Conservation (phyloP, 2,797 vertebrate species). For the Anguilla pacifica region DNA sequence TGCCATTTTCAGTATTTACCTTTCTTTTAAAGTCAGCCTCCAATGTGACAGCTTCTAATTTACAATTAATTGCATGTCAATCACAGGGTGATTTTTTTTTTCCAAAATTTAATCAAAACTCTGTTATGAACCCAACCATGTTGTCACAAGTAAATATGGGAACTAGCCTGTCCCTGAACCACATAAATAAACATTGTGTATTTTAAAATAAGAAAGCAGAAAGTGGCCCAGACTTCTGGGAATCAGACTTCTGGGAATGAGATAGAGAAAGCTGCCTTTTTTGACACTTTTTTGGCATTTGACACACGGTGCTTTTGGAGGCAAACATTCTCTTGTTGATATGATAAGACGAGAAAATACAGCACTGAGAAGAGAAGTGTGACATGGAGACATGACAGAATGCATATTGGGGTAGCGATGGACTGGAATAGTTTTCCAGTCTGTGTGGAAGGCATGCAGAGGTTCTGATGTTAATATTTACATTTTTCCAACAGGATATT, state of each 20-base stretch:
- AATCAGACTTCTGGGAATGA: background rate
- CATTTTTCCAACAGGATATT: no score
- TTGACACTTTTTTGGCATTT: background rate
- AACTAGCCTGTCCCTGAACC: slow-evolving; percentile 21
- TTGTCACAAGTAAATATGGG: background rate
- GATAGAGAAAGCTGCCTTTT: background rate
- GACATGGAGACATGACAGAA: background rate
- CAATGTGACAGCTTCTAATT: slow-evolving; percentile 37
- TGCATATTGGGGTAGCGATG: background rate
- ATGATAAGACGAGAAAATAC: background rate
- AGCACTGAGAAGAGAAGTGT: background rate
- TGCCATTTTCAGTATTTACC: slow-evolving; percentile 35
- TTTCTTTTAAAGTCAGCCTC: slow-evolving; percentile 24
- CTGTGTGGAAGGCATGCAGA: background rate
- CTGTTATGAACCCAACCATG: background rate
- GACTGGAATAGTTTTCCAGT: background rate
- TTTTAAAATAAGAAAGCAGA: slow-evolving; percentile 4
- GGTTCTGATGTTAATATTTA: background rate
- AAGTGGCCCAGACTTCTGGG: background rate
- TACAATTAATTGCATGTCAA: slow-evolving; percentile 43
- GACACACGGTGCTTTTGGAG: background rate
- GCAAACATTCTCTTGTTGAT: background rate
- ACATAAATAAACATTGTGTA: slow-evolving; percentile 22
- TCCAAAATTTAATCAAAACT: slow-evolving; percentile 26
- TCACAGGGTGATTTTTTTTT: slow-evolving; percentile 30